A percentile compares a stretch with the other conserved stretches of the same genome.
Conservation (phyloP, 2,113 vertebrate genomes). For the Mormoops blainvillei region DNA sequence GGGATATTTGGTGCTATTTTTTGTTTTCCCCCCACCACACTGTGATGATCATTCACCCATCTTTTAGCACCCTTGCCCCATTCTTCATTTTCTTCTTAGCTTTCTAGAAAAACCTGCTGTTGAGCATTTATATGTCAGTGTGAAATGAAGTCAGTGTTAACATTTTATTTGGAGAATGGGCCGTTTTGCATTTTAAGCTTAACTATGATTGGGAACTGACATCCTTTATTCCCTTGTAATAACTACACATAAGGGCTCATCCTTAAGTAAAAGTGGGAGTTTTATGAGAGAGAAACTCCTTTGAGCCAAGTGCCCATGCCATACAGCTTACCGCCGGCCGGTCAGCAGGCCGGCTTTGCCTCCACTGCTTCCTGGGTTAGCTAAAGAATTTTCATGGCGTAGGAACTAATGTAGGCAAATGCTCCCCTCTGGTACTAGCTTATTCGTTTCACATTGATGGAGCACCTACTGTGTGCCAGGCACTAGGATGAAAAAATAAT, state of each 20-base stretch:
- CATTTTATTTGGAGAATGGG: background rate
- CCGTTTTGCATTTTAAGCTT: background rate
- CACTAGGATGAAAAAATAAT: background rate
- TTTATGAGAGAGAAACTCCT: background rate
- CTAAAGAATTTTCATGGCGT: background rate
- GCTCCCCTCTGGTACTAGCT: background rate
- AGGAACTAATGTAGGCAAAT: background rate
- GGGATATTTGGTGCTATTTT: background rate
- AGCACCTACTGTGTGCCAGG: background rate
- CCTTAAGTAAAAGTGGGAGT: background rate
- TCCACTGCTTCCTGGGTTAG: background rate
- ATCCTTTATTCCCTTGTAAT: background rate
- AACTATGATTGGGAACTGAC: background rate
- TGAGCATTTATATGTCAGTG: background rate
- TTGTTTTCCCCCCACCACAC: background rate
- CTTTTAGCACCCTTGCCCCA: too few species aligned
- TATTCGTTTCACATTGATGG: background rate
- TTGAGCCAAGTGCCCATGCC: background rate
- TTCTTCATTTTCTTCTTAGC: background rate
- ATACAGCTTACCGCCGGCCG: accelerated
- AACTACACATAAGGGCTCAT: background rate
- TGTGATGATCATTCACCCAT: too few species aligned
- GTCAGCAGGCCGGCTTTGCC: too few species aligned
- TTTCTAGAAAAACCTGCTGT: background rate
- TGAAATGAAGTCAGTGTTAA: background rate